A percentile compares a stretch with the other conserved stretches of the same genome.
Conservation (phyloP, 2,888 invertebrate species). For the Hypercompe scribonia region DNA sequence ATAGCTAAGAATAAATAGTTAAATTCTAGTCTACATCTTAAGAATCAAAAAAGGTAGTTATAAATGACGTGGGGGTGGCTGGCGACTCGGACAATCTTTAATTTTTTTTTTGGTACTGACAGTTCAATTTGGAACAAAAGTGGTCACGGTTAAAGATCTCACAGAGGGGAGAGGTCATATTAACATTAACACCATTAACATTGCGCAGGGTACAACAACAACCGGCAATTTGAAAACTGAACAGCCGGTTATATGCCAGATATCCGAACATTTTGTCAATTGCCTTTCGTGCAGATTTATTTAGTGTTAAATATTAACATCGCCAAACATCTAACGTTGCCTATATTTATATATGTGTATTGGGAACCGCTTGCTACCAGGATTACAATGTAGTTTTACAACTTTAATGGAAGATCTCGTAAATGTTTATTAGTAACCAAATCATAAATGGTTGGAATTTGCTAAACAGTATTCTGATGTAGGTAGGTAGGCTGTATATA, state of each 20-base stretch:
- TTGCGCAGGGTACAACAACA: too few relatives aligned
- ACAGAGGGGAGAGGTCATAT: not conserved
- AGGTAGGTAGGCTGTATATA: conserved; percentile 3
- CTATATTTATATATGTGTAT: not conserved
- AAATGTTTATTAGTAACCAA: not conserved
- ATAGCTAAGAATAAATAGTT: too few relatives aligned
- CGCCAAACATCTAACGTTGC: not conserved
- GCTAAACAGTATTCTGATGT: not conserved
- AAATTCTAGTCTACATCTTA: too few relatives aligned
- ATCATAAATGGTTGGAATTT: not conserved
- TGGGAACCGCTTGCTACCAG: not conserved
- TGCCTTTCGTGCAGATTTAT: not conserved
- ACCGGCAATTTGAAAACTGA: too few relatives aligned
- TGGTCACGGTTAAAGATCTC: not conserved
- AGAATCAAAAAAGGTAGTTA: too few relatives aligned
- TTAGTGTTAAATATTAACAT: too few relatives aligned
- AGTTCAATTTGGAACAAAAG: not conserved
- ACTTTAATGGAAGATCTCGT: not conserved
- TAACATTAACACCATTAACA: not conserved
- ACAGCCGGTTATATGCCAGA: not conserved
- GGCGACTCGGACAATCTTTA: too few relatives aligned
- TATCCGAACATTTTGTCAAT: not conserved
- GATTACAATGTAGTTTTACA: not conserved
- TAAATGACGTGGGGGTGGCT: too few relatives aligned
- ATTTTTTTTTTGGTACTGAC: too few relatives aligned